Base-by-base conservation (phyloP, 1,140 invertebrate genomes). In the Oryctes rhinoceros region DNA sequence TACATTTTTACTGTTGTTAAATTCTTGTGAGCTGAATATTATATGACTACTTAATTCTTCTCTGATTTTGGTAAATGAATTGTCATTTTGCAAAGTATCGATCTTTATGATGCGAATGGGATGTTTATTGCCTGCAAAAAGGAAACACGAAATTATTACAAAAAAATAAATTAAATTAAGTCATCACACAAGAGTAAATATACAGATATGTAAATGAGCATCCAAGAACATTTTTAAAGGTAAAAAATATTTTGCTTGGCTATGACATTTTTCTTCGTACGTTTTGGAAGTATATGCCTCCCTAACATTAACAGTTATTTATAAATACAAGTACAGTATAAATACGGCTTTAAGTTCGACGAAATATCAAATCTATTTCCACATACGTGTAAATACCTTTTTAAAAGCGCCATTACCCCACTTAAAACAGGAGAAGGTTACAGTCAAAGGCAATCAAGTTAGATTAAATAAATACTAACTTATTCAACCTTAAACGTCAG, bases 41-140 rank as follows among this genome's bases (percentile, higher is more conserved):
- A 76, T 76, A n/a, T 76, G 75, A 20, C 75, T 76, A 18, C 75
- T 76, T 24, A 76, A 48, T 76, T 76, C 75, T 76, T 76, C 75
- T n/a, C 35, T 76, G 3, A 76, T 76, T 76, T 76, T 76, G 4
- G 75, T 30, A 24, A 76, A 47, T 7, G 75, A 44, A 18, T 76
- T 76, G n/a, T 76, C 47, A n/a, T 76, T 76, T 48, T 49, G 75
- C 15, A 76, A 44, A 13, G 75, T 44, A 18, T 76, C 75, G 10
- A 44, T 49, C 44, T 39, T 76, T 35, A 71, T 71, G 11, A 71
- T 71, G 30, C 65, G 65, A 71, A 71, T 71, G 11, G 65, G 65
- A 13, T 18, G 65, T 71, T 71, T 71, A 4, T 24, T 4, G 35
- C 47, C 75, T 76, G 75, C 10, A 76, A 76, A 15, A 18, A 76